Evolutionary conservation across 1,140 invertebrate species (phyloP), one percentile per base, ranked within the genome.

Genomic region (Ceratina australensis): DNA sequence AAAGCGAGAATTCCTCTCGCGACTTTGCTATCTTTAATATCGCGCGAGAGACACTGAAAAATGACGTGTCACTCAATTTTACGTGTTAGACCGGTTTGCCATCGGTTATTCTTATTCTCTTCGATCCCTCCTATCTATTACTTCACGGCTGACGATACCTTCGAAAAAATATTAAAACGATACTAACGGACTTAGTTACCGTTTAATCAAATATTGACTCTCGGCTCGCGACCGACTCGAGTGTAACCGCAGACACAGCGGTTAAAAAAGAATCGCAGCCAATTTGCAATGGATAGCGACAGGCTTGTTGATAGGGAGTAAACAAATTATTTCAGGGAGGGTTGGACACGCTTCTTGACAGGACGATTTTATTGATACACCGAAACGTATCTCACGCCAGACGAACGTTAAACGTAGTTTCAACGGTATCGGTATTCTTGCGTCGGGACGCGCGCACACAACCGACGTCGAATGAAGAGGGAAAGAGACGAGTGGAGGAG

Each of bases 381-480:
- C 52, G 56, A 28, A 61, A 57, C 18, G 20, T 69, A 69, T 68
- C 66, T 42, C 52, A 16, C 15, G 24, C 66, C 7, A 71, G 74
- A 71, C 66, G 56, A 75, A 71, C 67, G 67, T 13, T 71, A 71
- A 69, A 77, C 74, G 67, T 20, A 63, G 66, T 61, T 71, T 61
- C 66, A 22, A 50, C 20, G 56, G 13, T 24, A 60, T 42, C 66
- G 20, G 22, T 28, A 42, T 42, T 42, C 33, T 42, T 42, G 33
- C 10, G 10, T 42, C 33, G 8, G 33, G 33, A 42, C 24, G 16
- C 7, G 28, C 13, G 26, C 33, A 42, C 33, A 42, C 33, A 54
- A 54, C 13, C 15, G 16, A n/a, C 13, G 52, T n/a, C 1, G 52
- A n/a, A n/a, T 18, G 52, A 5, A n/a, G 33, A 16, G 7, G 2